These are phyloP conservation scores for Todiramphus chloris DNA, from an alignment of 2,113 vertebrate genomes.

Conservation along the genomic window DNA sequence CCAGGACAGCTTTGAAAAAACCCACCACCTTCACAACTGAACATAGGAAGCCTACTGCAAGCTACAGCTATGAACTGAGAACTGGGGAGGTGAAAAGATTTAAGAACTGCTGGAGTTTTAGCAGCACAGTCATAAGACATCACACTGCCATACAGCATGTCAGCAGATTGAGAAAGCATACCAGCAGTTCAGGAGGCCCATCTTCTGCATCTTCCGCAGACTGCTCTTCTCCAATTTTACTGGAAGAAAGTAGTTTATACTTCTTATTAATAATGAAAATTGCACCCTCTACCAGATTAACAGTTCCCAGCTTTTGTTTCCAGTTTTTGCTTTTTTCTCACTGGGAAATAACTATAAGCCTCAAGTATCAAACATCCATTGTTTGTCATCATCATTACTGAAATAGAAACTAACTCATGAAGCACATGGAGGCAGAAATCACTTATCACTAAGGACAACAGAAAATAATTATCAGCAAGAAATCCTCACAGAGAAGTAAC, in stretches of 20 bases:
- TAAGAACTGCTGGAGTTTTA: neutral
- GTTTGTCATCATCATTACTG: neutral
- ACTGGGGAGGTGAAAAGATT: neutral
- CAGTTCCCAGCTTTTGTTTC: neutral
- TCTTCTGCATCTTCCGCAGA: constrained; percentile 94
- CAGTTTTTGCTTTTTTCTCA: neutral
- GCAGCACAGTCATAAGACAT: neutral
- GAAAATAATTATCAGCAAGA: neutral
- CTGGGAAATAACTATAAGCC: neutral
- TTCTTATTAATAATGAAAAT: neutral
- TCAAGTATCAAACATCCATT: neutral
- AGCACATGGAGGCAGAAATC: neutral
- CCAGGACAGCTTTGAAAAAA: neutral
- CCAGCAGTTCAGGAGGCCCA: constrained; percentile 91
- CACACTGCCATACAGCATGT: neutral
- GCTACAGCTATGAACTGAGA: neutral
- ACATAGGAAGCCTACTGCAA: neutral
- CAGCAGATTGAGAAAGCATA: constrained; percentile 44
- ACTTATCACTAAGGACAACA: neutral
- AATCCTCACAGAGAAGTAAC: neutral
- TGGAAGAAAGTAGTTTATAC: constrained; percentile 47
- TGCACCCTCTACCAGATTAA: neutral
- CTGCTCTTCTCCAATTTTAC: constrained; percentile 97
- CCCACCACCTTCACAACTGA: neutral
- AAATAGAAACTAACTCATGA: neutral